Conservation (phyloP, 92 coral and sea anemone genomes). For the Phymanthus crucifer region DNA sequence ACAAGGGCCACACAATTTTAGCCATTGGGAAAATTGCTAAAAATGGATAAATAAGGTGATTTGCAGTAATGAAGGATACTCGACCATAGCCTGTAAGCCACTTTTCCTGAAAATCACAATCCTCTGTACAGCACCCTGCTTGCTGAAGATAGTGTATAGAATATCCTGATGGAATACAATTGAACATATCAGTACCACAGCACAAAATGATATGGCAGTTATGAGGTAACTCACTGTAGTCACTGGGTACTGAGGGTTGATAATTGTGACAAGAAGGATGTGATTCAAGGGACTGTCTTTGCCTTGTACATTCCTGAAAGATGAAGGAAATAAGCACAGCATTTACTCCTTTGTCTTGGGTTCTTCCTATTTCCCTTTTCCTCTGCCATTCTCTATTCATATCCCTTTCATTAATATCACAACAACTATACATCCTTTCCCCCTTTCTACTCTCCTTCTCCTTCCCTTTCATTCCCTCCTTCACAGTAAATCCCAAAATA, state of each 20-base stretch:
- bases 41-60: too few species aligned
- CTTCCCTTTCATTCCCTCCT: too few species aligned
- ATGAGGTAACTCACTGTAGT: constrained; percentile 73
- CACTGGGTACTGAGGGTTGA: constrained; percentile 90
- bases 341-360: background rate
- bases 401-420: too few species aligned
- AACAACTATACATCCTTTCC: too few species aligned
- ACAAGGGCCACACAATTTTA: too few species aligned
- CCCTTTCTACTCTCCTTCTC: too few species aligned
- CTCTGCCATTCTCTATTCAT: too few species aligned
- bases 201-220: background rate
- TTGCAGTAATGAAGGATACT: constrained; percentile 76
- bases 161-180: constrained; percentile 66
- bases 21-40: too few species aligned
- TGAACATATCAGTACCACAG: background rate
- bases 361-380: too few species aligned
- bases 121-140: constrained; percentile 81
- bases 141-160: constrained; percentile 88
- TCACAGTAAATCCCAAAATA: background rate
- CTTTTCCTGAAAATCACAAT: constrained; percentile 92
- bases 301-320: constrained; percentile 61
- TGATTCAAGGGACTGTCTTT: constrained; percentile 71
- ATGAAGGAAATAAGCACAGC: background rate
- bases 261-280: constrained; percentile 76
- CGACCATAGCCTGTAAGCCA: constrained; percentile 98